Percentiles rank a stretch among this genome's conserved stretches.
Evolutionary conservation across 1,140 invertebrate genomes (phyloP).

Genomic region (Zeugodacus cucurbitae): DNA sequence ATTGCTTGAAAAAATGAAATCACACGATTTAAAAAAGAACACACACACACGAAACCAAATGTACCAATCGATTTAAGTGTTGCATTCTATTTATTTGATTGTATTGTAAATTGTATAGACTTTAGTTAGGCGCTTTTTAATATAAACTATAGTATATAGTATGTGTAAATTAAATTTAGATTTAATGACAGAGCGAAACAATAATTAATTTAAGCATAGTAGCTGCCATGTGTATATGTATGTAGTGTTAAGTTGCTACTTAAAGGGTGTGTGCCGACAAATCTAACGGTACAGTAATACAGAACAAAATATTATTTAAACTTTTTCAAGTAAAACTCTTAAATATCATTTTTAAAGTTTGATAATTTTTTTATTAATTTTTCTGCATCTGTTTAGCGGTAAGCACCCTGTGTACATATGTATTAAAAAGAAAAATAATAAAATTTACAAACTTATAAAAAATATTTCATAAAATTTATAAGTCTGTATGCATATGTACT

Average conservation of each 20-base stretch:
- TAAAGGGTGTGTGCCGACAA: not conserved
- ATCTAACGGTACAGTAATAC: not conserved
- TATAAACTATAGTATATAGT: not conserved
- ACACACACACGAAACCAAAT: not conserved
- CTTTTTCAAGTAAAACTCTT: not conserved
- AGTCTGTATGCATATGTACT: not conserved
- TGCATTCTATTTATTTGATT: not conserved
- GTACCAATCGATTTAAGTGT: not conserved
- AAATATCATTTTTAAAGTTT: not conserved
- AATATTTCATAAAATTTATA: no score
- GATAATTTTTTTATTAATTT: not conserved
- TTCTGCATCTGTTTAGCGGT: not conserved
- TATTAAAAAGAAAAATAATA: not conserved
- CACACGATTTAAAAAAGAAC: not conserved
- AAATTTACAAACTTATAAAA: not conserved
- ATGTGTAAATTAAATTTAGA: not conserved
- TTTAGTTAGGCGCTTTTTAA: not conserved
- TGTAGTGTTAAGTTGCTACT: not conserved
- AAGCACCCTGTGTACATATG: not conserved
- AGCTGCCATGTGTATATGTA: not conserved
- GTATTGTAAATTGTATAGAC: not conserved
- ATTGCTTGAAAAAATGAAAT: not conserved
- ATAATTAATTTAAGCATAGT: not conserved
- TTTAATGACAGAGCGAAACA: not conserved
- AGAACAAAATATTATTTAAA: not conserved